Evolutionary conservation across 2,888 invertebrate species (phyloP).

Genomic region (Epinotia ramella): DNA sequence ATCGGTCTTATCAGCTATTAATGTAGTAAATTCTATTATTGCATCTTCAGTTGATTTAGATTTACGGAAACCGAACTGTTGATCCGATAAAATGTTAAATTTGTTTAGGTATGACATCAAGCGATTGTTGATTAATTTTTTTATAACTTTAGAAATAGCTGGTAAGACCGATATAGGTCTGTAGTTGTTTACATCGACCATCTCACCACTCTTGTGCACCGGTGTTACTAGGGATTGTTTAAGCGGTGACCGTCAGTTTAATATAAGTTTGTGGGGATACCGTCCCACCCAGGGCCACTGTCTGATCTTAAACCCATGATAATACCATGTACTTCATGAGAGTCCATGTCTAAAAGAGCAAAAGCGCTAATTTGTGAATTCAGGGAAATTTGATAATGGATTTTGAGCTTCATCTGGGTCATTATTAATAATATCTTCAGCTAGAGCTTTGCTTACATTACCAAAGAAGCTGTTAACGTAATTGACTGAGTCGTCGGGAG

Average conservation of each 20-base stretch:
- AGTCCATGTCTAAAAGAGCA: neutral
- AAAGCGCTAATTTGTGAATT: neutral
- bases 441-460: too few species aligned
- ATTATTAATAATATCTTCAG: neutral
- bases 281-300: neutral
- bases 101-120: too few species aligned
- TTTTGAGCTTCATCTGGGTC: neutral
- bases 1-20: neutral
- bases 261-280: neutral
- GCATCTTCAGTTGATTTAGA: conserved; percentile 1
- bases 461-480: too few species aligned
- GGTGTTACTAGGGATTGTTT: too few species aligned
- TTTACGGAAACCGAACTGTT: neutral
- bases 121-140: too few species aligned
- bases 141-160: too few species aligned
- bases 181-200: too few species aligned
- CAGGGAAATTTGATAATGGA: too few species aligned
- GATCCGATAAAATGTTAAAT: neutral
- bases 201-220: too few species aligned
- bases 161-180: neutral
- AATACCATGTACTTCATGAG: neutral
- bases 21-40: neutral
- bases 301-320: neutral
- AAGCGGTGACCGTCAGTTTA: too few species aligned
- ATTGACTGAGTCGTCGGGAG: too few species aligned